phyloP scores from a whole-genome alignment of 2,797 vertebrate species.

The Rhinatrema bivittatum region DNA sequence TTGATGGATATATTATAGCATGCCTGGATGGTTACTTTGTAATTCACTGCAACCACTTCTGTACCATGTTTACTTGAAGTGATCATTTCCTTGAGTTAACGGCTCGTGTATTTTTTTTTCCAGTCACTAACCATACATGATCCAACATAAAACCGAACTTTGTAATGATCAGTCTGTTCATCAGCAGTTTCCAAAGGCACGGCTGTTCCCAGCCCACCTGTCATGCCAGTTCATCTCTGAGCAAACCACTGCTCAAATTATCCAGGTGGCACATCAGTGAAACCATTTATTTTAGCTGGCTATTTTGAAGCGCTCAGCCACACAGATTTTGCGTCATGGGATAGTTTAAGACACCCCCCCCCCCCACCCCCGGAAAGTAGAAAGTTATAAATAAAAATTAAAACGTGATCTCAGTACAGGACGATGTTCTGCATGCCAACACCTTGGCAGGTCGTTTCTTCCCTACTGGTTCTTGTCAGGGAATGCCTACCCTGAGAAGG shows the following conservation, averaged over 20 bases:
- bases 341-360: no score
- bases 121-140: slow-evolving; percentile 2
- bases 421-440: no score
- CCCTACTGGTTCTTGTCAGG: no score
- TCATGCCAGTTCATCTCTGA: background rate
- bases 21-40: background rate
- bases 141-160: slow-evolving; percentile 1
- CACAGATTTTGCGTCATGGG: no score
- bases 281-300: no score
- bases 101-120: background rate
- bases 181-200: slow-evolving; percentile 4
- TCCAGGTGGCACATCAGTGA: no score
- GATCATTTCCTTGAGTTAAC: background rate
- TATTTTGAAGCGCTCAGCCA: no score
- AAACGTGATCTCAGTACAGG: no score
- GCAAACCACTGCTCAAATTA: background rate
- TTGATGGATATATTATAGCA: background rate
- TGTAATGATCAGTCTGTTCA: slow-evolving; percentile 2
- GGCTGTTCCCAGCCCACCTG: background rate
- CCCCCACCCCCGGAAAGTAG: no score
- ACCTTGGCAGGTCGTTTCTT: no score
- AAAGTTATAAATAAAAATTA: no score
- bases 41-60: background rate
- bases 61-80: background rate
- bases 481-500: no score